Evolutionary conservation across 2,888 invertebrate genomes (phyloP), one percentile per base, ranked within the genome.

Genomic region (Drosophila rubida): DNA sequence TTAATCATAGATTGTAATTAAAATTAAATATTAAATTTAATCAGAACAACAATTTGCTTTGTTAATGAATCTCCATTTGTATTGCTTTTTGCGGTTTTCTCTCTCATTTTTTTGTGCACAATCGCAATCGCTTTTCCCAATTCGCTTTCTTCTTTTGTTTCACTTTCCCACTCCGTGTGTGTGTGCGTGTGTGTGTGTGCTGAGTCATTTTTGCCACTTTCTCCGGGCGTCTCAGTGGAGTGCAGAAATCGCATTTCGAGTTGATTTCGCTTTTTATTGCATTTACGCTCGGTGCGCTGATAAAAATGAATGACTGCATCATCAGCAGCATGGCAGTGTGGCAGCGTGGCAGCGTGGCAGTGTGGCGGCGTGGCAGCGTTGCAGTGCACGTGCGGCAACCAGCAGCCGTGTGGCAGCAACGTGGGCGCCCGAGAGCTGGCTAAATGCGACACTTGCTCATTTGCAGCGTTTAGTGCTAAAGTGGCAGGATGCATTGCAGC

Each of bases 281-380:
- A 79, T 81, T 84, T 76, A 55, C 74, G 77, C 64, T 69, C 49
- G 54, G 64, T 46, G 16, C 65, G 55, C 79, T 82, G 85, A 82
- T 82, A 82, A 84, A 84, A 84, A 79, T 81, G 79, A 84, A 79
- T 84, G 82, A 82, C 75, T 81, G 73, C 82, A 77, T 81, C 84
- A 74, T 78, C 73, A 69, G n/a, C n/a, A n/a, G n/a, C n/a, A n/a
- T n/a, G n/a, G n/a, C n/a, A n/a, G n/a, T n/a, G n/a, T n/a, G n/a
- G n/a, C n/a, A n/a, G n/a, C n/a, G n/a, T n/a, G n/a, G n/a, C n/a
- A n/a, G n/a, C n/a, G n/a, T n/a, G n/a, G n/a, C n/a, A n/a, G n/a
- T n/a, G n/a, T n/a, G n/a, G n/a, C n/a, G n/a, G n/a, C n/a, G n/a
- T n/a, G n/a, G n/a, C n/a, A n/a, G n/a, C n/a, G n/a, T n/a, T n/a